Percentiles rank a stretch among this genome's conserved stretches.
Evolutionary conservation across 2,888 invertebrate species (phyloP).

Genomic region (Caradrina clavipalpis): DNA sequence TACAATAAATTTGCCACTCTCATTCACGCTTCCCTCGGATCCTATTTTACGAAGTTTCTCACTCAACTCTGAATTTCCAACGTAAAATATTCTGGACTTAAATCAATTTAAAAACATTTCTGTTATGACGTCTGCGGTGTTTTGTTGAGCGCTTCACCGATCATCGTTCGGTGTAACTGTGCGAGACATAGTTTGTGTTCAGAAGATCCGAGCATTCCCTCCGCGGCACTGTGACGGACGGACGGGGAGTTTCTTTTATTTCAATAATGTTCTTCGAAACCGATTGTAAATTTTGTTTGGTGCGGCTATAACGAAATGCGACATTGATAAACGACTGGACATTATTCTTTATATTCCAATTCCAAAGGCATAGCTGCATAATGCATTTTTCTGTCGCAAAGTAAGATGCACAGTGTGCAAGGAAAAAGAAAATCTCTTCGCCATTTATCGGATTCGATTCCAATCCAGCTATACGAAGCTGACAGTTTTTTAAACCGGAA

Average conservation of each 20-base stretch:
- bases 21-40: slow-evolving; percentile 54
- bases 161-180: slow-evolving; percentile 9
- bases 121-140: slow-evolving; percentile 23
- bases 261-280: slow-evolving; percentile 1
- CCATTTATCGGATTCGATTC: slow-evolving; percentile 25
- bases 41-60: slow-evolving; percentile 54
- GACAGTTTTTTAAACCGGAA: background rate
- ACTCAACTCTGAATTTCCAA: slow-evolving; percentile 43
- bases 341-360: slow-evolving; percentile 31
- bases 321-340: slow-evolving; percentile 45
- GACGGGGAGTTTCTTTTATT: background rate
- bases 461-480: background rate
- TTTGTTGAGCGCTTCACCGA: slow-evolving; percentile 13
- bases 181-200: slow-evolving; percentile 15
- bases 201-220: background rate
- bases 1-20: slow-evolving; percentile 58
- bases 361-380: slow-evolving; percentile 21
- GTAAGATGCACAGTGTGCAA: slow-evolving; percentile 13
- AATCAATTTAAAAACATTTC: slow-evolving; percentile 50
- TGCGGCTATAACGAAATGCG: slow-evolving; percentile 21
- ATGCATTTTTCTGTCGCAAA: slow-evolving; percentile 23
- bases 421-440: background rate
- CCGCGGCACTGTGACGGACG: background rate
- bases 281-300: slow-evolving; percentile 12
- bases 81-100: slow-evolving; percentile 38